These are phyloP conservation scores for Anguilla marmorata DNA, from an alignment of 2,797 vertebrate species.

Conservation along the genomic window DNA sequence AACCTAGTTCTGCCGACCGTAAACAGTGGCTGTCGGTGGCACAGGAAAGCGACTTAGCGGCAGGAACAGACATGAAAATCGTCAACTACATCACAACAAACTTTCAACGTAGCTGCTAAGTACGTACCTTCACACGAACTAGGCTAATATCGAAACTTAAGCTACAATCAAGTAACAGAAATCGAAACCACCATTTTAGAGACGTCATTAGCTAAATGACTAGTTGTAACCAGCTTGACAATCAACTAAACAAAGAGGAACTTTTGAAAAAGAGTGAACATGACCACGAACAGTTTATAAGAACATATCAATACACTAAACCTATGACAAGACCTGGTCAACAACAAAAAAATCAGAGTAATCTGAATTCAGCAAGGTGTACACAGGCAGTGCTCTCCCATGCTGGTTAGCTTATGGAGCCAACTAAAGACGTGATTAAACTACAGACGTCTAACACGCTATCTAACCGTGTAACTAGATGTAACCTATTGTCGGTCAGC, in stretches of 20 bases:
- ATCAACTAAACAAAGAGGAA: neutral
- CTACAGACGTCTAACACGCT: neutral
- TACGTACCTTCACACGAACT: neutral
- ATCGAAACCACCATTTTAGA: neutral
- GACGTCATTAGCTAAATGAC: neutral
- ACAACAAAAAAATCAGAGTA: neutral
- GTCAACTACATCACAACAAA: too few species aligned
- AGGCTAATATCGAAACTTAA: neutral
- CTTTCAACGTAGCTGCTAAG: neutral
- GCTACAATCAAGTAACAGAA: neutral
- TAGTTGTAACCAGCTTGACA: neutral
- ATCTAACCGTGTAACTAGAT: neutral
- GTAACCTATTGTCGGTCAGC: neutral
- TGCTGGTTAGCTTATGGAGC: slow-evolving; percentile 33
- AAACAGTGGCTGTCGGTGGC: neutral
- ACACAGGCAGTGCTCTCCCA: neutral
- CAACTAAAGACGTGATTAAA: neutral
- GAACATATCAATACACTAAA: neutral
- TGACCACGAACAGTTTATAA: neutral
- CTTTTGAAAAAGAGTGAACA: neutral
- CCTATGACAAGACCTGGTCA: neutral
- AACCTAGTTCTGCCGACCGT: neutral
- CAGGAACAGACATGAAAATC: too few species aligned
- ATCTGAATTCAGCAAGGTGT: neutral
- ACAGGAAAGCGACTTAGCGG: neutral